Evolutionary conservation across 2,797 vertebrate species (phyloP), one percentile per base, ranked within the genome.

Genomic region (Poeciliopsis gracilis): DNA sequence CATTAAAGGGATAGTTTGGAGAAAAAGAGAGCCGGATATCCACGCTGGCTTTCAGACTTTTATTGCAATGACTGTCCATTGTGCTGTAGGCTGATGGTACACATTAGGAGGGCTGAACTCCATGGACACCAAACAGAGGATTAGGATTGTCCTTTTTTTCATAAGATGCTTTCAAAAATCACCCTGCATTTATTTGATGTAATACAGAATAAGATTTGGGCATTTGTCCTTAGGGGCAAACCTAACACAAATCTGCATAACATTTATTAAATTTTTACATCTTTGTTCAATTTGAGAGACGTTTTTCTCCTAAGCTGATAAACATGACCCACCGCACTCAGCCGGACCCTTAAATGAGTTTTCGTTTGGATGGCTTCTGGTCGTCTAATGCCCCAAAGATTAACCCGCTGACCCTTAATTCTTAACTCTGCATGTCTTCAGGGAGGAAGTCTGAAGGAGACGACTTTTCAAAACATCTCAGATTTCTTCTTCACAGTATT

Each of bases 331-430:
- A 47, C 87, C 75, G 66, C 18, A 33, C 76, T 77, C 71, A 85
- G 45, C 67, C 76, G 81, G 86, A 91, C 84, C 83, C 71, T 11
- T 79, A 84, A 93, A 93, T 87, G 77, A 89, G 83, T 92, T 93
- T 92, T 91, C 83, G 88, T 91, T 91, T 89, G 30, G 75, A 85
- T 78, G 82, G 73, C 41, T 86, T 91, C 87, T 36, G 73, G 81
- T 81, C 79, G 63, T 82, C 59, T 88, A 87, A 89, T 82, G 79
- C 84, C 81, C 80, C 72, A n/a, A 75, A 88, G 89, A 90, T 91
- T 91, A 91, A 94, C 91, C 90, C 59, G 45, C 28, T 87, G 91
- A 91, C 90, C 91, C 78, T 77, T 41, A 86, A 86, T 91, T 89
- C 83, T 93, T 86, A 90, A 88, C 84, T 89, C 80, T 89, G 75